Evolutionary conservation across 2,888 invertebrate species (phyloP).

Genomic region (Calameuta filiformis): DNA sequence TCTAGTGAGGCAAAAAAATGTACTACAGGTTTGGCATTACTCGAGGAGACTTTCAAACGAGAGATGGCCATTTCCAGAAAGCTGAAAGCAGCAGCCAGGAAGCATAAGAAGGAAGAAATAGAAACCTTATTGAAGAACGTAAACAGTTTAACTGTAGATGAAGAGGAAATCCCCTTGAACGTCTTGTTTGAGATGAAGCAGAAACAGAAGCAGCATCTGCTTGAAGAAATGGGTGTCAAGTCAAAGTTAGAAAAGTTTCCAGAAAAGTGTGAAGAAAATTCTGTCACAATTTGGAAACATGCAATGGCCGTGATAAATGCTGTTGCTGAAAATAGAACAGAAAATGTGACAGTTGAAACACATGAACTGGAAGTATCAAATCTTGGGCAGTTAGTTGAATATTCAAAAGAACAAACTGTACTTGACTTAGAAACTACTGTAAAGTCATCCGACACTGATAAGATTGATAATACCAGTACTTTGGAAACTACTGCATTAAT

Average conservation of each 20-base stretch:
- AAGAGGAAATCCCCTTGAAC: conserved; percentile 34
- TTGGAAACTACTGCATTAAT: neutral
- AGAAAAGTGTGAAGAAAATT: conserved; percentile 15
- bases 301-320: conserved; percentile 47
- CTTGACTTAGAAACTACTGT: neutral
- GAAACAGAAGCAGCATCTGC: neutral
- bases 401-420: conserved; percentile 1
- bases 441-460: neutral
- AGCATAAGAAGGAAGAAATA: conserved; percentile 21
- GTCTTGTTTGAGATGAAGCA: conserved; percentile 9
- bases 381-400: conserved; percentile 9
- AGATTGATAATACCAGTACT: neutral
- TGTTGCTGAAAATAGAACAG: conserved; percentile 37
- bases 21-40: conserved; percentile 48
- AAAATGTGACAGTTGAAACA: neutral
- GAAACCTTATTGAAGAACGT: neutral
- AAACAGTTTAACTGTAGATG: conserved; percentile 28
- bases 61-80: conserved; percentile 40
- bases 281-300: conserved; percentile 35
- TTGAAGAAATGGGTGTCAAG: conserved; percentile 10
- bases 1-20: conserved; percentile 20
- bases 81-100: conserved; percentile 24
- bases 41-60: conserved; percentile 53
- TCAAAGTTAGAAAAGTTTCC: conserved; percentile 28
- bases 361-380: neutral